A percentile compares a stretch with the other conserved stretches of the same genome.
Evolutionary conservation across 2,797 vertebrate species (phyloP).

Genomic region (Amphiprion clarkii): DNA sequence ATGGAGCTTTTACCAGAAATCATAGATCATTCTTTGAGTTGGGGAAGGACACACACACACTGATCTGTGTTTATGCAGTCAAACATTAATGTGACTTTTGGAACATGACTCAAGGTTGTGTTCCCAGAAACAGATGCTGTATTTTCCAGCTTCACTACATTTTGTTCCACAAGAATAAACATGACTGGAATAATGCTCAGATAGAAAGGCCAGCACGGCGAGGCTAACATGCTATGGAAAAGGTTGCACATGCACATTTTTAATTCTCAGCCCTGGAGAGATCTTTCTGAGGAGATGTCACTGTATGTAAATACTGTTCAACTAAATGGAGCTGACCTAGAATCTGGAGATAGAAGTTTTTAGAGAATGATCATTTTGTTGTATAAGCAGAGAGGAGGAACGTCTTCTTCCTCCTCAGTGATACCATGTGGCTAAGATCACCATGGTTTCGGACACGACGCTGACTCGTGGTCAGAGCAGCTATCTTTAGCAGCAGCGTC

Average conservation of each 20-base stretch:
- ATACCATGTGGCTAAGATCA: constrained; percentile 43
- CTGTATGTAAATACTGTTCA: background rate
- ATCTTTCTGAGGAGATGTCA: constrained; percentile 9
- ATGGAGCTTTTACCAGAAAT: constrained; percentile 1
- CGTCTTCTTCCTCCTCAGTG: constrained; percentile 9
- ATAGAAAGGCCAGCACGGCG: constrained; percentile 40
- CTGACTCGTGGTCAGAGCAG: constrained; percentile 31
- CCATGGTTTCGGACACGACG: constrained; percentile 30
- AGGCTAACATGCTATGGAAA: constrained; percentile 39
- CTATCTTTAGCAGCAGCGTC: constrained; percentile 52
- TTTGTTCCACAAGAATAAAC: constrained; percentile 39
- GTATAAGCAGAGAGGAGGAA: background rate
- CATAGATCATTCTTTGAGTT: constrained; percentile 6
- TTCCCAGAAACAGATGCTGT: constrained; percentile 35
- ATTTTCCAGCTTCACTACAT: constrained; percentile 41
- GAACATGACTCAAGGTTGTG: constrained; percentile 32
- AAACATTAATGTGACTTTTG: constrained; percentile 31
- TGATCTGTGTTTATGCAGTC: constrained; percentile 17
- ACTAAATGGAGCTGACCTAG: background rate
- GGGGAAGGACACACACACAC: constrained; percentile 16
- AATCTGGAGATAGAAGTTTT: background rate
- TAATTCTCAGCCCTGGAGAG: constrained; percentile 13
- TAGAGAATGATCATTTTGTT: background rate
- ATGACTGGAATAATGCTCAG: constrained; percentile 22
- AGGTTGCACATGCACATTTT: constrained; percentile 30